Evolutionary conservation across 2,113 vertebrate genomes (phyloP), one percentile per base, ranked within the genome.

Genomic region (Syrrhaptes paradoxus): DNA sequence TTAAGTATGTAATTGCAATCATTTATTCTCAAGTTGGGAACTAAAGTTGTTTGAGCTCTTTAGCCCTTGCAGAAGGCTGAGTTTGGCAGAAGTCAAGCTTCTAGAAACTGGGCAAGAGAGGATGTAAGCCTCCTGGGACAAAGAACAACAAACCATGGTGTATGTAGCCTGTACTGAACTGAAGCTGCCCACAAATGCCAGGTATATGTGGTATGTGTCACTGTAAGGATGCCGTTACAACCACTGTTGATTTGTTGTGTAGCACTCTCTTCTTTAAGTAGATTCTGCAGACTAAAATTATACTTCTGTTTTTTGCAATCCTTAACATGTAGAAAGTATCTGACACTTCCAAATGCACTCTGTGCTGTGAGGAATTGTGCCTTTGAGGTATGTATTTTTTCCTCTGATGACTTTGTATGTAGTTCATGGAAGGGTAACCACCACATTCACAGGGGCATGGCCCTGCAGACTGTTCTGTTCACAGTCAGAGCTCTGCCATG

Each of bases 101-200:
- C 63, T 49, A 32, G 48, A 55, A 61, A 55, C 5, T 7, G 32
- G 21, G 6, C 10, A 20, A 43, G 41, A 59, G 46, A 78, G 46
- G 29, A 14, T 0, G 4, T 41, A 83, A 61, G n/a, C n/a, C 78
- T 61, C 21, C 15, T 34, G 28, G n/a, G 58, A 29, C 18, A 36
- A 55, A 20, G 41, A 34, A 21, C n/a, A 59, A 3, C 36, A 38
- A 51, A 20, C 17, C 4, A 1, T n/a, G 43, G 17, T 71, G 31
- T 38, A 17, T 1, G 0, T 24, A 31, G 31, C 8, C 43, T 32
- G 3, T 29, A 17, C 34, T 0, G 2, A 57, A 15, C 7, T 19
- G 45, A 29, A 91, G 22, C 34, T 38, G 14, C 43, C 57, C 45
- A 18, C 16, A 43, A 24, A 57, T 29, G 32, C 55, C 49, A 28